Conservation (phyloP, 2,888 invertebrate species). For the Cylloceria caligata region DNA sequence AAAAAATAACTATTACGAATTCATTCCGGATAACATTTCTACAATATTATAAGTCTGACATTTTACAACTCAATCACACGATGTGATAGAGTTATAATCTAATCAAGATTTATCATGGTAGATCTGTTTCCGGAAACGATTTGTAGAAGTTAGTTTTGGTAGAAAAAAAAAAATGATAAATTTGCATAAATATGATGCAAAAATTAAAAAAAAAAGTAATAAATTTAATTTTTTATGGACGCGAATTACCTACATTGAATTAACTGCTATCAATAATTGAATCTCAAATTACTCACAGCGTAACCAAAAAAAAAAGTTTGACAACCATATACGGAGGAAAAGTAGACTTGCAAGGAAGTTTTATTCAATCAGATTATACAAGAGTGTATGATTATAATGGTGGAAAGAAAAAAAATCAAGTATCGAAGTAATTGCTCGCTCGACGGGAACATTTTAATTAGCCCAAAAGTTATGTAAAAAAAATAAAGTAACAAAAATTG, state of each 20-base stretch:
- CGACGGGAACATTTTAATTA: constrained; percentile 54
- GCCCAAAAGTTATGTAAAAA: constrained; percentile 36
- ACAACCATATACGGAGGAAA: neutral
- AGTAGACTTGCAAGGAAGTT: constrained; percentile 11
- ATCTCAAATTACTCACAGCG: neutral
- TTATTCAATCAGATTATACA: neutral
- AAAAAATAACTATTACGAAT: no score
- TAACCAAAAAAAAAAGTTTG: neutral
- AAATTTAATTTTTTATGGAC: neutral
- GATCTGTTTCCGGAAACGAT: no score
- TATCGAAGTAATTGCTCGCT: constrained; percentile 56
- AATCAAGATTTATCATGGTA: no score
- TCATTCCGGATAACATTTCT: no score
- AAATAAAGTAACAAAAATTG: constrained; percentile 9
- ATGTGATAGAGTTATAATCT: no score
- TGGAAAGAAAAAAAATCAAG: constrained; percentile 16
- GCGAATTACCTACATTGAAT: neutral
- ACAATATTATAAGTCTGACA: no score
- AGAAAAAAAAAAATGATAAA: no score
- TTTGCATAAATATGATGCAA: neutral
- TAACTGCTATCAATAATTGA: neutral
- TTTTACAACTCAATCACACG: no score
- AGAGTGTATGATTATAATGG: constrained; percentile 17
- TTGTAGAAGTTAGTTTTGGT: no score
- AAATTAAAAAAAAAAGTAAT: neutral